Conservation (phyloP, 1,140 invertebrate genomes). For the Diorhabda sublineata region DNA sequence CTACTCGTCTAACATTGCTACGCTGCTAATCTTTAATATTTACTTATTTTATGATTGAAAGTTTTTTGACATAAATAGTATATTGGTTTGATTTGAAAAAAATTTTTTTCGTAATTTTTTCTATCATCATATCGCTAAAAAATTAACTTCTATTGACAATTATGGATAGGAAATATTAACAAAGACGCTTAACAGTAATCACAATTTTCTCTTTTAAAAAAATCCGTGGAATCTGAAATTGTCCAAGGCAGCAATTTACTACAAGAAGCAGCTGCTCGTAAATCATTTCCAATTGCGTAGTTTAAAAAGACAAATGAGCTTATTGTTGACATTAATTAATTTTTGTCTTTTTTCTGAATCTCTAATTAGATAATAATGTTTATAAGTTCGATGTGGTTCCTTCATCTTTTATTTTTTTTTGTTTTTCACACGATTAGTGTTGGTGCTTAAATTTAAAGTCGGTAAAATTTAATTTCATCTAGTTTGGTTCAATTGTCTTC, state of each 20-base stretch:
- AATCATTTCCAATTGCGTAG: neutral
- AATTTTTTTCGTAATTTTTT: too few species aligned
- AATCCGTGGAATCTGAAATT: constrained; percentile 2
- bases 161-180: neutral
- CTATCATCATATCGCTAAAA: too few species aligned
- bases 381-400: neutral
- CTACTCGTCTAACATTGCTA: too few species aligned
- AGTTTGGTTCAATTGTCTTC: neutral
- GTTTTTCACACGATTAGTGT: too few species aligned
- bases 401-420: neutral
- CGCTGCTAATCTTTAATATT: too few species aligned
- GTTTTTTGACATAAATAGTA: too few species aligned
- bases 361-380: neutral
- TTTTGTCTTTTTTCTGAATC: neutral
- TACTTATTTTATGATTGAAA: too few species aligned
- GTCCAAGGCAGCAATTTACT: neutral
- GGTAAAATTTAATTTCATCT: neutral
- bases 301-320: neutral
- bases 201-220: neutral
- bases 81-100: too few species aligned
- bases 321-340: constrained; percentile 1
- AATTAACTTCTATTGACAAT: too few species aligned
- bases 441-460: too few species aligned
- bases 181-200: neutral
- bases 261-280: neutral